These are phyloP conservation scores for Drosophila yakuba DNA, from an alignment of 1,140 invertebrate species.

Conservation along the genomic window DNA sequence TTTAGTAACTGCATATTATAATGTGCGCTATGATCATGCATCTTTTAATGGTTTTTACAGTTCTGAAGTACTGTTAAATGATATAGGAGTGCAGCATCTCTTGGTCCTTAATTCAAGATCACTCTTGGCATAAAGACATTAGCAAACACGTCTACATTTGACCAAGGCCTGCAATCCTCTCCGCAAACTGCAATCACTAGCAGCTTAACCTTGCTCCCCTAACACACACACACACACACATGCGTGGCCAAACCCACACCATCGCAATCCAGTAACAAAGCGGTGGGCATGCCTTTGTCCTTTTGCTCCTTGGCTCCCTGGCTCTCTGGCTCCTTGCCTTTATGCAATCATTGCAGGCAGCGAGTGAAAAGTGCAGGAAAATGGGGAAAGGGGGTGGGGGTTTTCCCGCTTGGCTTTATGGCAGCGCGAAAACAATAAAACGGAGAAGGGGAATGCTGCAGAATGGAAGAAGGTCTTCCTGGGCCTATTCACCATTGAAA, in stretches of 20 bases:
- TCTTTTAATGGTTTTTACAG: too few relatives aligned
- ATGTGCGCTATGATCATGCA: too few relatives aligned
- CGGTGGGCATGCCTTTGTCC: conserved; percentile 48
- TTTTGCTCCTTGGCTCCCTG: conserved; percentile 54
- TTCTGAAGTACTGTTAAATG: too few relatives aligned
- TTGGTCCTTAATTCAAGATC: not conserved
- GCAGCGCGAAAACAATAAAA: conserved; percentile 71
- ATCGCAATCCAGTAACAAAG: conserved; percentile 47
- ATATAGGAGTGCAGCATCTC: too few relatives aligned
- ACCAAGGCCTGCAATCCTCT: conserved; percentile 24
- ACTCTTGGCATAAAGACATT: conserved; percentile 5
- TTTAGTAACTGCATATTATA: too few relatives aligned
- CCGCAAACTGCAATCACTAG: conserved; percentile 17
- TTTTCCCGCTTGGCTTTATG: conserved; percentile 38
- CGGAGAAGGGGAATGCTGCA: conserved; percentile 7
- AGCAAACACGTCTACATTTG: not conserved
- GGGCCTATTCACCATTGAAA: conserved; percentile 78
- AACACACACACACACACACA: conserved; percentile 20
- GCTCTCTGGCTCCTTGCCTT: conserved; percentile 52
- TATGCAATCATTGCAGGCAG: conserved; percentile 73
- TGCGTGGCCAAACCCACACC: conserved; percentile 13
- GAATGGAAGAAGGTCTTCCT: conserved; percentile 57
- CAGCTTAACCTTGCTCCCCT: conserved; percentile 52
- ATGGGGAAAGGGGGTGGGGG: conserved; percentile 6
- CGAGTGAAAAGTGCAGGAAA: conserved; percentile 27